These are phyloP conservation scores for Drosophila flavopinicola DNA, from an alignment of 2,888 invertebrate genomes.

Conservation along the genomic window DNA sequence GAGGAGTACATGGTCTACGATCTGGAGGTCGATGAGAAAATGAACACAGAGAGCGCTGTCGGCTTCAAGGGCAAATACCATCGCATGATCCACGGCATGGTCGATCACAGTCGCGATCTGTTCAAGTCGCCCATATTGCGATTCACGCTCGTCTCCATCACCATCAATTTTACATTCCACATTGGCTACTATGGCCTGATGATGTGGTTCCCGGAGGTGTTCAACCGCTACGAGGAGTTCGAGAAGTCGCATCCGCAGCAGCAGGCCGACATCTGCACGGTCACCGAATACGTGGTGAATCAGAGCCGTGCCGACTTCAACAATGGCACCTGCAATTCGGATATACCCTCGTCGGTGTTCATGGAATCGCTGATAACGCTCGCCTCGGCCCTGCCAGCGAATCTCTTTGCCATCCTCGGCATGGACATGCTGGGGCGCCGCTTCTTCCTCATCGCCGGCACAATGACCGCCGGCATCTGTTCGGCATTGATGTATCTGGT, in stretches of 20 bases:
- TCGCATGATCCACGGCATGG: constrained; percentile 90
- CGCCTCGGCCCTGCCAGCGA: constrained; percentile 93
- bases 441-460: constrained; percentile 90
- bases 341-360: constrained; percentile 92
- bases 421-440: constrained; percentile 95
- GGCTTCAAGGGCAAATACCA: constrained; percentile 88
- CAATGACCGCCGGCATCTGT: constrained; percentile 92
- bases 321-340: constrained; percentile 87
- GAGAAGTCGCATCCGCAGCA: constrained; percentile 88
- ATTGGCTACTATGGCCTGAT: constrained; percentile 98
- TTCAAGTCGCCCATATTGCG: constrained; percentile 92
- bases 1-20: constrained; percentile 92
- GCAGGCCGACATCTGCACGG: constrained; percentile 89
- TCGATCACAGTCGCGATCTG: constrained; percentile 92
- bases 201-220: constrained; percentile 99
- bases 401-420: constrained; percentile 91
- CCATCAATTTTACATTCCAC: constrained; percentile 96
- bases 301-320: constrained; percentile 87
- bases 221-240: constrained; percentile 94
- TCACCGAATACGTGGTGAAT: constrained; percentile 90
- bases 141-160: constrained; percentile 93
- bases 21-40: constrained; percentile 87
- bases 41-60: constrained; percentile 84
- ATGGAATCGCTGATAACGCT: constrained; percentile 94
- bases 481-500: constrained; percentile 94